Conservation (phyloP, 2,797 vertebrate species). For the Notolepis coatsorum region DNA sequence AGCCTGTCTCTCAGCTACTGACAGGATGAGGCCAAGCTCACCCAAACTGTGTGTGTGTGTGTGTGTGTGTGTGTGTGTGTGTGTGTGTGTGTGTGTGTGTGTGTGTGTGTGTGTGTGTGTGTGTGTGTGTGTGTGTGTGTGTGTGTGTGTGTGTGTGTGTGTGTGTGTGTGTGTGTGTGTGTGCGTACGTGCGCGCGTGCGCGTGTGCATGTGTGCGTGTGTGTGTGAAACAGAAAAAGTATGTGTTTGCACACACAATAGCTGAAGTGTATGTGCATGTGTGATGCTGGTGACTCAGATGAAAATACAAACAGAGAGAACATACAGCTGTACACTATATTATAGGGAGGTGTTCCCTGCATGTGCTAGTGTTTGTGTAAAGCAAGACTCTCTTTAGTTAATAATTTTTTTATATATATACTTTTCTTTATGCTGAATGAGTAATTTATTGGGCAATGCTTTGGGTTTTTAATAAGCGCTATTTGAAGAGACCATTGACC, state of each 20-base stretch:
- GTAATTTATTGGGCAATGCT: too few species aligned
- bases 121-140: not conserved
- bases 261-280: not conserved
- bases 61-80: constrained; percentile 36
- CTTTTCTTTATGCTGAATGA: too few species aligned
- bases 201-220: constrained; percentile 20
- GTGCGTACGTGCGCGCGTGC: constrained; percentile 16
- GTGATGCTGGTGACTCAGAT: not conserved
- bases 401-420: too few species aligned
- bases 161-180: constrained; percentile 16
- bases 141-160: not conserved
- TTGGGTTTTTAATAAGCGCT: too few species aligned
- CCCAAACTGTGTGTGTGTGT: constrained; percentile 50
- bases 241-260: constrained; percentile 1
- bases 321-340: too few species aligned
- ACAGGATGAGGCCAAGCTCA: constrained; percentile 78
- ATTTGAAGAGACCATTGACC: too few species aligned
- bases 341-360: too few species aligned
- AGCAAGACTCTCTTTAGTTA: too few species aligned
- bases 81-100: constrained; percentile 17
- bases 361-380: too few species aligned
- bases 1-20: constrained; percentile 71
- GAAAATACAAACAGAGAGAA: too few species aligned
- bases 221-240: too few species aligned
- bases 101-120: constrained; percentile 8